Conservation (phyloP, 1,140 invertebrate species). For the Apis florea region DNA sequence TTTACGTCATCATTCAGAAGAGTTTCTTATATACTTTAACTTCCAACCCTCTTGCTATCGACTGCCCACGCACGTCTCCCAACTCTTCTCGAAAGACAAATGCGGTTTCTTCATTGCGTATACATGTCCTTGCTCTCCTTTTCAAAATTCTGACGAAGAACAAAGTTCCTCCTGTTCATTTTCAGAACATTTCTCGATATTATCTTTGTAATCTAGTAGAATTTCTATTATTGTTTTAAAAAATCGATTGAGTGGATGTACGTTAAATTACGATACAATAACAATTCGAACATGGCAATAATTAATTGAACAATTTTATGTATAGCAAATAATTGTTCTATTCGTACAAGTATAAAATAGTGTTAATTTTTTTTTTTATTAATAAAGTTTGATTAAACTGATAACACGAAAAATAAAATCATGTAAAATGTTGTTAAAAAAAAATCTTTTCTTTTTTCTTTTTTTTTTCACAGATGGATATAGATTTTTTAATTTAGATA, state of each 20-base stretch:
- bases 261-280: too few species aligned
- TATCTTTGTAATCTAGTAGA: background rate
- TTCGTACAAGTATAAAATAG: too few species aligned
- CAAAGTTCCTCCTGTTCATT: background rate
- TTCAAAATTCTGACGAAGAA: background rate
- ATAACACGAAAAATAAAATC: too few species aligned
- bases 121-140: background rate
- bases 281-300: too few species aligned
- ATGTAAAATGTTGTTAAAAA: too few species aligned
- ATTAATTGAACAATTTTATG: too few species aligned
- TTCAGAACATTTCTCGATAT: background rate
- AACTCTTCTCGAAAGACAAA: constrained; percentile 16
- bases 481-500: too few species aligned
- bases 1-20: background rate
- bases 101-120: background rate
- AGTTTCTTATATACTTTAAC: constrained; percentile 5
- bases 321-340: too few species aligned
- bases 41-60: background rate
- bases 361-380: too few species aligned
- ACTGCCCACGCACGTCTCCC: background rate
- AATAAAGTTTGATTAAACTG: too few species aligned
- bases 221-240: background rate
- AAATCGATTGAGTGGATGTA: background rate
- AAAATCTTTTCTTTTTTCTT: too few species aligned
- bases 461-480: too few species aligned